A percentile compares a stretch with the other conserved stretches of the same genome.
Conservation (phyloP, 2,888 invertebrate species). For the Herminia tarsipennalis region DNA sequence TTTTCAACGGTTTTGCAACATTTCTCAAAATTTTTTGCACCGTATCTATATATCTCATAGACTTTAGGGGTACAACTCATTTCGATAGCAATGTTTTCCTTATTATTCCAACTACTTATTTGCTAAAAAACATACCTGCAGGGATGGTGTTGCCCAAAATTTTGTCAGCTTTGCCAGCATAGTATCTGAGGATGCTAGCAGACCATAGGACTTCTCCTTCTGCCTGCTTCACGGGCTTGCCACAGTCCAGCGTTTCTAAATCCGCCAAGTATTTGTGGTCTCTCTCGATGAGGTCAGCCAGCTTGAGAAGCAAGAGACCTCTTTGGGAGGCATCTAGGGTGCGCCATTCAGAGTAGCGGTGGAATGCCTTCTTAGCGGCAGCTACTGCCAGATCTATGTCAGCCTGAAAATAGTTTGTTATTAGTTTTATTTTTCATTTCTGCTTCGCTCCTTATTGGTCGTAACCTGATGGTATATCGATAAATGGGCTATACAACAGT, state of each 20-base stretch:
- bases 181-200: constrained; percentile 90
- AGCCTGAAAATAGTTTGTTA: too few relatives aligned
- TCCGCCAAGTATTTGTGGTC: constrained; percentile 90
- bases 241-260: constrained; percentile 96
- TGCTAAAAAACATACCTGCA: constrained; percentile 68
- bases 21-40: too few relatives aligned
- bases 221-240: constrained; percentile 92
- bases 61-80: too few relatives aligned
- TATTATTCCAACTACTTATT: too few relatives aligned
- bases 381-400: constrained; percentile 92
- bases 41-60: too few relatives aligned
- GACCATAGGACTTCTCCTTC: constrained; percentile 87
- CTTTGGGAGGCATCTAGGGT: constrained; percentile 92
- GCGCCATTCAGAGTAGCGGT: constrained; percentile 91
- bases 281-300: constrained; percentile 91
- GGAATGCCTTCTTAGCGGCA: constrained; percentile 92
- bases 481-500: too few relatives aligned
- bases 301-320: constrained; percentile 88
- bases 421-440: too few relatives aligned
- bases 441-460: too few relatives aligned
- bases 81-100: too few relatives aligned
- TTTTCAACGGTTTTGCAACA: too few relatives aligned
- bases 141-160: constrained; percentile 91
- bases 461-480: too few relatives aligned
- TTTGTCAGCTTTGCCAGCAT: constrained; percentile 97